Conservation (phyloP, 2,888 invertebrate genomes). For the Tenthredo notha region DNA sequence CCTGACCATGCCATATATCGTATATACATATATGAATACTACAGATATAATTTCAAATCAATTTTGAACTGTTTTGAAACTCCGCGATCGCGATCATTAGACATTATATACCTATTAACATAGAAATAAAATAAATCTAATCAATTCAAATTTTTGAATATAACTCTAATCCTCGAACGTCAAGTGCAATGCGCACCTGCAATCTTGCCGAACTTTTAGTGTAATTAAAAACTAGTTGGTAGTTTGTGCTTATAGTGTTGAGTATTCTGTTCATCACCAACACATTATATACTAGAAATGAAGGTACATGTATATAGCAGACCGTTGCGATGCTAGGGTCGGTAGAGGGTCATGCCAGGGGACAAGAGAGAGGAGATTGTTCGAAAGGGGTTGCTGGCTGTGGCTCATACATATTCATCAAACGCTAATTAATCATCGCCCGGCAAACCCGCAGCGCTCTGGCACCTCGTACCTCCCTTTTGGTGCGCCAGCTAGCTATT, state of each 20-base stretch:
- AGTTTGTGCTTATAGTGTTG: neutral
- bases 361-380: conserved; percentile 57
- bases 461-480: conserved; percentile 44
- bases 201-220: neutral
- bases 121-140: neutral
- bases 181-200: neutral
- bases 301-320: neutral
- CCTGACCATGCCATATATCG: conserved; percentile 14
- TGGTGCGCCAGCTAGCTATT: conserved; percentile 61
- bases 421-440: conserved; percentile 78
- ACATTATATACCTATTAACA: no score
- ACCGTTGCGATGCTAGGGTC: conserved; percentile 14
- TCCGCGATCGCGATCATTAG: neutral
- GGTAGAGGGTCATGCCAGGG: conserved; percentile 22
- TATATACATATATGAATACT: neutral
- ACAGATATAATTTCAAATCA: conserved; percentile 32
- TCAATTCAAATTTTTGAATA: neutral
- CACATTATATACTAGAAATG: neutral
- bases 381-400: conserved; percentile 62
- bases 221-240: neutral
- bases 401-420: conserved; percentile 77
- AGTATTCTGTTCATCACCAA: neutral
- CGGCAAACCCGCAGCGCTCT: conserved; percentile 67
- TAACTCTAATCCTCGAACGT: neutral
- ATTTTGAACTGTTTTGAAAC: neutral